A percentile compares a stretch with the other conserved stretches of the same genome.
These are phyloP conservation scores for human (Homo sapiens) DNA, from an alignment of 2,113 vertebrate genomes.

Conservation along the genomic window GRCh38 chr19:49305501-49306000, in stretches of 20 bases:
- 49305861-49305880: background rate
- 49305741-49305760: background rate
- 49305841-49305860: background rate
- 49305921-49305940: background rate
- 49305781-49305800: background rate
- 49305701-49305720: background rate
- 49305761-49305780: background rate
- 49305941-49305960: background rate
- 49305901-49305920: background rate
- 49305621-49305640: background rate
- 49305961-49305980: background rate
- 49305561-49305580: too few relatives aligned
- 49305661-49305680: background rate
- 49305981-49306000: background rate
- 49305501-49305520: too few relatives aligned
- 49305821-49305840: background rate
- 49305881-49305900: background rate
- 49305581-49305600: too few relatives aligned
- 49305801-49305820: background rate
- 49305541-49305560: too few relatives aligned
- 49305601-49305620: too few relatives aligned
- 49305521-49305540: too few relatives aligned
- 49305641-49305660: background rate
- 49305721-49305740: background rate
- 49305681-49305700: background rate